phyloP scores from a whole-genome alignment of 37 sponge, comb jelly and placozoan genomes.

The Petrosia ficiformis region DNA sequence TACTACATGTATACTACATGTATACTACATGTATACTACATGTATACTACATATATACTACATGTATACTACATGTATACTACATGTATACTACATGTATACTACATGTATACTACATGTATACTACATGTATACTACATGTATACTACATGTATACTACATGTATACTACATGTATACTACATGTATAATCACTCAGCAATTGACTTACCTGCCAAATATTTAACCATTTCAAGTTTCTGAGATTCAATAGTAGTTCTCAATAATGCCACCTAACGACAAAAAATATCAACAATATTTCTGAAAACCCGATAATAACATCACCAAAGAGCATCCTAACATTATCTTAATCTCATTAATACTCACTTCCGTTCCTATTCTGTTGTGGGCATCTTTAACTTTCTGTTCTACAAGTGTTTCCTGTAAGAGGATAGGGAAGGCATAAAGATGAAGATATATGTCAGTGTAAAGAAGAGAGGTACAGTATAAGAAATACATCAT shows the following conservation, averaged over 20 bases:
- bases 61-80: too few species aligned
- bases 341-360: neutral
- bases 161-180: neutral
- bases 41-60: too few species aligned
- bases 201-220: conserved; percentile 60
- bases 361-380: conserved; percentile 61
- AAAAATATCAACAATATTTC: neutral
- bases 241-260: conserved; percentile 71
- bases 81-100: too few species aligned
- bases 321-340: neutral
- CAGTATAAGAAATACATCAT: neutral
- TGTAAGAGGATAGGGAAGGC: too few species aligned
- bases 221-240: conserved; percentile 77
- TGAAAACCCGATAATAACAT: neutral
- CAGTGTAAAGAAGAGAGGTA: neutral
- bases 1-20: too few species aligned
- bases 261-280: conserved; percentile 61
- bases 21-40: too few species aligned
- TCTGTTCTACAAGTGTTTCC: conserved; percentile 45
- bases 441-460: too few species aligned
- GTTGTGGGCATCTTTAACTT: conserved; percentile 69
- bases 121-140: too few species aligned
- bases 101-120: too few species aligned
- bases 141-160: too few species aligned
- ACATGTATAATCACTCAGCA: neutral